These are phyloP conservation scores for Monopterus albus DNA, from an alignment of 2,113 vertebrate genomes.

Conservation along the genomic window DNA sequence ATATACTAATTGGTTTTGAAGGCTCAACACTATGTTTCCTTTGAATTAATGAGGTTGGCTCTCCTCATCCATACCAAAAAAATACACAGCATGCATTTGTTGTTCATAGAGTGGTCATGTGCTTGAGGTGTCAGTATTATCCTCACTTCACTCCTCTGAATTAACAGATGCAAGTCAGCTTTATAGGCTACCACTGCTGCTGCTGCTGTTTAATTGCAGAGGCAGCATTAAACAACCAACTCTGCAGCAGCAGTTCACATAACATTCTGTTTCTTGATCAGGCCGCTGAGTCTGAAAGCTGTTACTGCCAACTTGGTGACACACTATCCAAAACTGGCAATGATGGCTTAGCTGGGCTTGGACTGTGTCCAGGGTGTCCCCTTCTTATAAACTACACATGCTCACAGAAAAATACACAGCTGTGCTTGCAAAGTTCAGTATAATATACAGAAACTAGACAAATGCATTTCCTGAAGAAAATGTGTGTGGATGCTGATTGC, in stretches of 20 bases:
- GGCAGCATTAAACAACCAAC: constrained; percentile 13
- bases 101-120: constrained; percentile 7
- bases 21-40: constrained; percentile 13
- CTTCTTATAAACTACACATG: constrained; percentile 38
- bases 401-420: constrained; percentile 55
- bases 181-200: constrained; percentile 4
- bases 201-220: constrained; percentile 37
- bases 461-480: too few relatives aligned
- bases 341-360: constrained; percentile 36
- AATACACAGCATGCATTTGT: constrained; percentile 35
- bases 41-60: constrained; percentile 31
- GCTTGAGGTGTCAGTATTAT: constrained; percentile 5
- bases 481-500: too few relatives aligned
- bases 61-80: constrained; percentile 38
- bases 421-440: constrained; percentile 18
- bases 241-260: constrained; percentile 34
- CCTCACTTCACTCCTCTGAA: constrained; percentile 8
- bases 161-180: constrained; percentile 18
- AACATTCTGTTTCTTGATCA: constrained; percentile 50
- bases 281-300: constrained; percentile 36
- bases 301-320: constrained; percentile 60
- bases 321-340: constrained; percentile 60
- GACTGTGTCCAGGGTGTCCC: constrained; percentile 36
- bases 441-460: constrained; percentile 12
- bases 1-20: constrained; percentile 28